These are phyloP conservation scores for Egretta garzetta DNA, from an alignment of 2,113 vertebrate species.

Conservation along the genomic window DNA sequence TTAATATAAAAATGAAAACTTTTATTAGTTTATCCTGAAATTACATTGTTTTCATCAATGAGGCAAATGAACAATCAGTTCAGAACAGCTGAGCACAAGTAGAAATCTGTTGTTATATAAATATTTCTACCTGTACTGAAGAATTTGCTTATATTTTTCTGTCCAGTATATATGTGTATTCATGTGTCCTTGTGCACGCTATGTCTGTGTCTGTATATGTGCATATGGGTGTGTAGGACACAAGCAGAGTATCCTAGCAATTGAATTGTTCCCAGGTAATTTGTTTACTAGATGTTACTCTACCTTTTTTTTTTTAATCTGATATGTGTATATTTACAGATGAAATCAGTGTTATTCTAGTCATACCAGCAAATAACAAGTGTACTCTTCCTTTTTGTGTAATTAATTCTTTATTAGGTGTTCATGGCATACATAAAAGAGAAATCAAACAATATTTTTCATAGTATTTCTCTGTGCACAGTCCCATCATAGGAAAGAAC, in stretches of 20 bases:
- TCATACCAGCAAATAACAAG: not conserved
- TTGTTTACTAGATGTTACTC: not conserved
- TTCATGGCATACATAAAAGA: not conserved
- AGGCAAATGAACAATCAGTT: not conserved
- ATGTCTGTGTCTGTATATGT: not conserved
- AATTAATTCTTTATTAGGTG: not conserved
- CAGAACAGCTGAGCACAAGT: not conserved
- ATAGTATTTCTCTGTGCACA: not conserved
- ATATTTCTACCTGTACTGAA: not conserved
- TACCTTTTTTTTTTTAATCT: not conserved
- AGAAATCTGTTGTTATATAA: not conserved
- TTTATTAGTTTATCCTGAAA: not conserved
- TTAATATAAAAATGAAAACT: not conserved
- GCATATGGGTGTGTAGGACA: rapidly evolving
- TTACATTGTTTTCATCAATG: not conserved
- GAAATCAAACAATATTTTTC: not conserved
- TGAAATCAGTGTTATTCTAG: not conserved
- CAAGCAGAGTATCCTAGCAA: not conserved
- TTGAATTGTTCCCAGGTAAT: not conserved
- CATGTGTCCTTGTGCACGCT: not conserved
- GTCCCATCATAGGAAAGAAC: not conserved
- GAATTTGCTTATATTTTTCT: not conserved
- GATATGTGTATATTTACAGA: not conserved
- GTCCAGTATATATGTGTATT: no score
- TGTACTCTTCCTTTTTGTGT: not conserved